Percentiles rank a stretch among this genome's conserved stretches.
Evolutionary conservation across 1,140 invertebrate species (phyloP).

Genomic region (Drosophila malerkotliana): DNA sequence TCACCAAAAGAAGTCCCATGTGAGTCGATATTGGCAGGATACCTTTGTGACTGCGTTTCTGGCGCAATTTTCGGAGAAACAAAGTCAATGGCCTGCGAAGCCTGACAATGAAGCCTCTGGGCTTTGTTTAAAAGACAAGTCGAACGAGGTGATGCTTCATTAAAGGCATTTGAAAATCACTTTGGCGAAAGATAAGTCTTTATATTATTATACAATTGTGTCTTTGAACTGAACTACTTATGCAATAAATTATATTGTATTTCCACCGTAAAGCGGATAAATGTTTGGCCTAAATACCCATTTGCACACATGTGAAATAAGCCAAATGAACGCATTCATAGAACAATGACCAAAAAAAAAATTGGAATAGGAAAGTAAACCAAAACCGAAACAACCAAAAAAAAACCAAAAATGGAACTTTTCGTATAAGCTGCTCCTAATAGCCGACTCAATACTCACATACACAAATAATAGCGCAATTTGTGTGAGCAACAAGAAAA

Average conservation of each 20-base stretch:
- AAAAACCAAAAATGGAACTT: conserved; percentile 20
- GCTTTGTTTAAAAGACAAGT: neutral
- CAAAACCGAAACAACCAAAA: neutral
- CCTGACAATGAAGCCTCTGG: conserved; percentile 3
- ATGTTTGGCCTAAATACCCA: conserved; percentile 34
- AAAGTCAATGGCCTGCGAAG: conserved; percentile 5
- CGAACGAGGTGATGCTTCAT: neutral
- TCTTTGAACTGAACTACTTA: no score
- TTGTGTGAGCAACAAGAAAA: conserved; percentile 52
- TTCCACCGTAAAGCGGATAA: neutral
- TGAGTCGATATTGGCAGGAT: conserved; percentile 4
- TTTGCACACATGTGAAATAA: conserved; percentile 37
- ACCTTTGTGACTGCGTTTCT: neutral
- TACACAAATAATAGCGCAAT: conserved; percentile 49
- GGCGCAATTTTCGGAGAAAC: conserved; percentile 28
- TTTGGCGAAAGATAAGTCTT: neutral
- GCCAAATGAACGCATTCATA: conserved; percentile 22
- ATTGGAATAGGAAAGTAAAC: neutral
- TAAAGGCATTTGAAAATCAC: neutral
- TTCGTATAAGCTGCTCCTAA: conserved; percentile 29
- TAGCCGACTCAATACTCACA: conserved; percentile 36
- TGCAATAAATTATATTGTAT: neutral
- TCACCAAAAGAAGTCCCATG: conserved; percentile 49
- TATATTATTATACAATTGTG: neutral
- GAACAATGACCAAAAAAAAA: conserved; percentile 11